These are phyloP conservation scores for Emydura subglobosa DNA, from an alignment of 2,113 vertebrate species.

Conservation along the genomic window DNA sequence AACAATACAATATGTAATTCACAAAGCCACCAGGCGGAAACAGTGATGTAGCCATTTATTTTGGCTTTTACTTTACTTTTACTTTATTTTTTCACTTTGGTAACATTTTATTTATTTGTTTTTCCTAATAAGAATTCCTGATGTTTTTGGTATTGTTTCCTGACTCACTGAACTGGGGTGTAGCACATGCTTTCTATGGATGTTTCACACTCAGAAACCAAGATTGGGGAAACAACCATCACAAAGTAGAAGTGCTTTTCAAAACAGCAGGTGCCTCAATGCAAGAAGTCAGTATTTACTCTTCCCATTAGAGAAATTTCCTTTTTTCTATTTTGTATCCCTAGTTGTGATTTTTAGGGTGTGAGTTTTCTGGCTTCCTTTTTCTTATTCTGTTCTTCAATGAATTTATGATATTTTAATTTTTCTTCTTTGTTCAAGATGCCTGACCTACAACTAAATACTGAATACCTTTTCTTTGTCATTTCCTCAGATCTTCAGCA, in stretches of 20 bases:
- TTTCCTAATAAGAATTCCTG: not conserved
- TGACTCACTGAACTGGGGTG: not conserved
- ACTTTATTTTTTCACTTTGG: not conserved
- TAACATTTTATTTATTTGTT: not conserved
- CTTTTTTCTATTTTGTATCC: not conserved
- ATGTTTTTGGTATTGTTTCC: not conserved
- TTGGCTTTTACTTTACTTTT: not conserved
- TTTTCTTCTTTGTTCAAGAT: conserved; percentile 45
- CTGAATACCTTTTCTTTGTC: conserved; percentile 60
- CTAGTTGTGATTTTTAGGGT: not conserved
- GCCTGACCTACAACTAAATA: conserved; percentile 31
- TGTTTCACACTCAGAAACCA: fast-evolving
- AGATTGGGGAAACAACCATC: not conserved
- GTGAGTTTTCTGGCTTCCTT: not conserved
- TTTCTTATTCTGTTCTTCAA: not conserved
- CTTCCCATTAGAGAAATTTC: not conserved
- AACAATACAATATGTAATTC: not conserved
- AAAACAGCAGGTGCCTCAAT: fast-evolving
- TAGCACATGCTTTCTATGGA: not conserved
- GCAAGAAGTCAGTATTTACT: not conserved
- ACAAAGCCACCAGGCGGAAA: not conserved
- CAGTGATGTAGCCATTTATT: not conserved
- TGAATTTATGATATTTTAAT: conserved; percentile 28
- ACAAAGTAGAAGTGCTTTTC: not conserved
- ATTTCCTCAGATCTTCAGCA: conserved; percentile 54